Evolutionary conservation across 2,888 invertebrate genomes (phyloP).

Genomic region (Hemithea aestivaria): DNA sequence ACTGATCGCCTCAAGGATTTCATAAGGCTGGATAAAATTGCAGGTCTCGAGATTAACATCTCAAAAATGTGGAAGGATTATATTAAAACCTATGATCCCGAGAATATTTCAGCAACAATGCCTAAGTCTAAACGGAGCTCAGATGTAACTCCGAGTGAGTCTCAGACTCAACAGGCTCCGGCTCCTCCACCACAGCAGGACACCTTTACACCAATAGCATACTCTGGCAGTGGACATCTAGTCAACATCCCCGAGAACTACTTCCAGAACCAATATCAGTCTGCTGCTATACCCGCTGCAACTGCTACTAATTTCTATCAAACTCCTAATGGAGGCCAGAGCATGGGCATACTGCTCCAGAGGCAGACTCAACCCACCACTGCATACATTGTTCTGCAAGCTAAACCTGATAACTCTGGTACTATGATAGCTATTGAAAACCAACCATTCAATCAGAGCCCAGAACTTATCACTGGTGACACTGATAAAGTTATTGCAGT

Average conservation of each 20-base stretch:
- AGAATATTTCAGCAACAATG: slow-evolving; percentile 70
- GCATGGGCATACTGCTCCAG: slow-evolving; percentile 69
- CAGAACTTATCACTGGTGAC: slow-evolving; percentile 37
- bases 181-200: slow-evolving; percentile 49
- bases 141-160: slow-evolving; percentile 40
- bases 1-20: slow-evolving; percentile 75
- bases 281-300: slow-evolving; percentile 52
- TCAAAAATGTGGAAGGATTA: slow-evolving; percentile 80
- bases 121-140: slow-evolving; percentile 67
- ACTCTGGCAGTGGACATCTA: slow-evolving; percentile 69
- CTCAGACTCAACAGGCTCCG: slow-evolving; percentile 39
- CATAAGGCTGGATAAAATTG: slow-evolving; percentile 74
- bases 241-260: slow-evolving; percentile 74
- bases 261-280: slow-evolving; percentile 72
- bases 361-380: slow-evolving; percentile 60
- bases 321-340: slow-evolving; percentile 60
- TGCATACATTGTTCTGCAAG: slow-evolving; percentile 66
- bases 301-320: slow-evolving; percentile 68
- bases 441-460: slow-evolving; percentile 41
- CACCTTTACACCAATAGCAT: slow-evolving; percentile 54
- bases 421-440: slow-evolving; percentile 51
- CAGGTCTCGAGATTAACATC: slow-evolving; percentile 77
- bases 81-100: slow-evolving; percentile 75
- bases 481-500: slow-evolving; percentile 41
- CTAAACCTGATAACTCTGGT: slow-evolving; percentile 62